These are phyloP conservation scores for Oreochromis spilurus DNA, from an alignment of 2,113 vertebrate genomes.

Conservation along the genomic window DNA sequence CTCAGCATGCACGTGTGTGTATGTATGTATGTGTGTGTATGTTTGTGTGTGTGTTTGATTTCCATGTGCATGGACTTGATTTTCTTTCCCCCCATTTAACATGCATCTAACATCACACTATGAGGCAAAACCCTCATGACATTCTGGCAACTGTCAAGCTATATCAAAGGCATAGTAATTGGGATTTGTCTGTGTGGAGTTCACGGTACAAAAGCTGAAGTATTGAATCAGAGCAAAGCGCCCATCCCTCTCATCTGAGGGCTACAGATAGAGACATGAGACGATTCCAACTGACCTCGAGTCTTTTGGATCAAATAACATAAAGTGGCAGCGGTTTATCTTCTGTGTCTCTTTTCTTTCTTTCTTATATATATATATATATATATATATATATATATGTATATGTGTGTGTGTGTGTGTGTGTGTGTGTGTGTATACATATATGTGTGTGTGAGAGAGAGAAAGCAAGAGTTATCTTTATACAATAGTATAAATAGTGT, in stretches of 20 bases:
- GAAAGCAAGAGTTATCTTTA: background rate
- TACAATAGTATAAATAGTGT: no score
- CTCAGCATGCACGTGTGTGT: background rate
- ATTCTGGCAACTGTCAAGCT: background rate
- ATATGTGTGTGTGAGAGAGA: background rate
- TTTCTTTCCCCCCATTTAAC: background rate
- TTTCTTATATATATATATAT: background rate
- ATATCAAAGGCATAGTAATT: constrained; percentile 5
- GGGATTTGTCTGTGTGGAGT: constrained; percentile 16
- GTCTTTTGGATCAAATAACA: constrained; percentile 36
- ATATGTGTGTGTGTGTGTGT: background rate
- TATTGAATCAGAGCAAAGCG: constrained; percentile 3
- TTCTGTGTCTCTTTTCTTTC: background rate
- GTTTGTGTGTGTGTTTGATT: background rate
- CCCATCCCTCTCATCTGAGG: background rate
- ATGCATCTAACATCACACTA: background rate
- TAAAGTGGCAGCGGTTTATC: background rate
- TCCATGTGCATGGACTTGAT: background rate
- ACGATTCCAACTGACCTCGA: constrained; percentile 10
- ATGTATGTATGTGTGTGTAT: background rate
- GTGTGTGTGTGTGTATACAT: background rate
- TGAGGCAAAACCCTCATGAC: background rate
- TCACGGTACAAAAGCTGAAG: constrained; percentile 14
- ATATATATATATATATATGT: no score
- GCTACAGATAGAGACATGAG: constrained; percentile 15